phyloP scores from a whole-genome alignment of 2,113 vertebrate genomes.

The Leiothrix lutea region DNA sequence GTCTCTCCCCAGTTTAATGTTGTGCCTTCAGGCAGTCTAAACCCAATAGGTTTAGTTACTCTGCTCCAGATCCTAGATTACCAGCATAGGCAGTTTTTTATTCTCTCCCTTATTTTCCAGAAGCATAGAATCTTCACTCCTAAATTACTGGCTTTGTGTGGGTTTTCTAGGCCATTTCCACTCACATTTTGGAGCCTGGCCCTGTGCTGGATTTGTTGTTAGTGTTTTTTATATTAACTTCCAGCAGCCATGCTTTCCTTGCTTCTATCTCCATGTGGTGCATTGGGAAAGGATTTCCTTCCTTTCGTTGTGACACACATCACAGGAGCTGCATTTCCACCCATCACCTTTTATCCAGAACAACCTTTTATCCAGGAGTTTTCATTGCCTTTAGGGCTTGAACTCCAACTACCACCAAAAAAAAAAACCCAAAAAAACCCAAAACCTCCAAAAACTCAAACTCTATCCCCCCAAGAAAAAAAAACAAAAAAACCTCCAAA shows the following conservation, averaged over 20 bases:
- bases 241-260: background rate
- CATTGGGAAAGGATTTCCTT: background rate
- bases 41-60: constrained; percentile 46
- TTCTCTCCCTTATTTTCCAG: constrained; percentile 38
- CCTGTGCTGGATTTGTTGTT: constrained; percentile 21
- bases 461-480: background rate
- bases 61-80: constrained; percentile 58
- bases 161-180: constrained; percentile 34
- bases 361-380: background rate
- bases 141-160: constrained; percentile 28
- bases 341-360: background rate
- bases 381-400: background rate
- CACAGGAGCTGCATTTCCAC: background rate
- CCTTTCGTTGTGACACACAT: background rate
- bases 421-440: too few relatives aligned
- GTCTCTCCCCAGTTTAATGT: constrained; percentile 59
- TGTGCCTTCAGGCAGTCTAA: constrained; percentile 61
- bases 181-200: background rate
- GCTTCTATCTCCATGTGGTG: background rate
- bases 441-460: background rate
- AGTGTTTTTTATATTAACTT: constrained; percentile 20
- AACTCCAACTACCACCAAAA: background rate
- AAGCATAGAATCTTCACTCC: background rate
- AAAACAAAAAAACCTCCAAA: background rate
- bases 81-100: constrained; percentile 25